Conservation (phyloP, 1,140 invertebrate species). For the Drepana arcuata region DNA sequence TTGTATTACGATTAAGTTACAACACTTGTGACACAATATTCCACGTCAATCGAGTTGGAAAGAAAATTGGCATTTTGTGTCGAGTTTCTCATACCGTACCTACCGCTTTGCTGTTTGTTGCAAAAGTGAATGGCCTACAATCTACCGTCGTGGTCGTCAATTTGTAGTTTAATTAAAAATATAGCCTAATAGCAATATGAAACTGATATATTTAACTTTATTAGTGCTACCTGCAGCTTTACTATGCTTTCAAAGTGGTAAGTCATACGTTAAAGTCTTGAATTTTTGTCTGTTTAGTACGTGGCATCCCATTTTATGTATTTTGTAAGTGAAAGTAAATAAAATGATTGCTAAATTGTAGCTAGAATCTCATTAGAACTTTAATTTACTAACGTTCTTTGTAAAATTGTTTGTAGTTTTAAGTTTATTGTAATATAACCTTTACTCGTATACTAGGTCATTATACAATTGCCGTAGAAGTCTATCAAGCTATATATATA, state of each 20-base stretch:
- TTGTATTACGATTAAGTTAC: no score
- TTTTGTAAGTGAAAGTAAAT: constrained; percentile 26
- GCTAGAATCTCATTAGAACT: no score
- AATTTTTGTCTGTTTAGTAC: constrained; percentile 13
- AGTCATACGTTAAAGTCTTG: constrained; percentile 21
- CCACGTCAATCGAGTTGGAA: constrained; percentile 71
- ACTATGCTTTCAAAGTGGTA: constrained; percentile 55
- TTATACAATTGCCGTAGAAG: no score
- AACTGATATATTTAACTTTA: constrained; percentile 51
- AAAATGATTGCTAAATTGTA: no score
- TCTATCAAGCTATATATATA: no score
- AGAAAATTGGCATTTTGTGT: constrained; percentile 62
- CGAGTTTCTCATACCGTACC: constrained; percentile 35
- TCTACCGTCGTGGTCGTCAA: constrained; percentile 23
- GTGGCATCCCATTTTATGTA: constrained; percentile 19
- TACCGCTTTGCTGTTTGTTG: constrained; percentile 25
- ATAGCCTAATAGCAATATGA: constrained; percentile 48
- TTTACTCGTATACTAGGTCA: no score
- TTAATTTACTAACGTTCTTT: no score
- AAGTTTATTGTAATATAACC: no score
- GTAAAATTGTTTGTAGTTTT: no score
- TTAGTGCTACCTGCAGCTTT: constrained; percentile 56
- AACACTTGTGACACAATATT: constrained; percentile 44
- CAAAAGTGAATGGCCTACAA: constrained; percentile 53
- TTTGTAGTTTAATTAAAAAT: constrained; percentile 24